phyloP scores from a whole-genome alignment of 2,113 vertebrate genomes.

The Rhea pennata region DNA sequence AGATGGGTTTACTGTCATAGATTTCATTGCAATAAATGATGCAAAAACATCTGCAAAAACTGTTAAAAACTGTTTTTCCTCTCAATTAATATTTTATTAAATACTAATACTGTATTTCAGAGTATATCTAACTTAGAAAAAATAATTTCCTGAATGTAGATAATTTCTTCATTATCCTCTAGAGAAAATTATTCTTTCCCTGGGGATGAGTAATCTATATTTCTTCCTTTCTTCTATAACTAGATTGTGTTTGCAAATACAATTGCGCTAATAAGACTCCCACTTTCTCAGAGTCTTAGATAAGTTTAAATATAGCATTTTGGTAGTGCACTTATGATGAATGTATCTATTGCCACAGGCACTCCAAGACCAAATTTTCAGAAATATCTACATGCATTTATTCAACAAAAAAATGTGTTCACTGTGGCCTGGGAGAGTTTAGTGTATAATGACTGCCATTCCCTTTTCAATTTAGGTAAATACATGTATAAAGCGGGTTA shows the following conservation, averaged over 20 bases:
- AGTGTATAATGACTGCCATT: background rate
- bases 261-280: slow-evolving; percentile 52
- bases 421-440: background rate
- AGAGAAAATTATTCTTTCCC: slow-evolving; percentile 25
- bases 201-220: slow-evolving; percentile 12
- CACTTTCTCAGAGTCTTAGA: slow-evolving; percentile 29
- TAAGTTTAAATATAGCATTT: slow-evolving; percentile 53
- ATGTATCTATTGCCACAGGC: slow-evolving; percentile 2
- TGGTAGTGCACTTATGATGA: background rate
- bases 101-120: background rate
- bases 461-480: slow-evolving; percentile 8
- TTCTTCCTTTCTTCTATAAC: slow-evolving; percentile 37
- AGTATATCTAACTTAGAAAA: slow-evolving; percentile 32
- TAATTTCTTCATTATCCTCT: slow-evolving; percentile 33
- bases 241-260: slow-evolving; percentile 57
- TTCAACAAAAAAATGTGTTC: background rate
- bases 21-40: slow-evolving; percentile 20
- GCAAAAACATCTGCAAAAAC: slow-evolving; percentile 17
- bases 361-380: slow-evolving; percentile 40
- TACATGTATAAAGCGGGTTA: background rate
- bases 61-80: background rate
- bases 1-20: slow-evolving; percentile 25
- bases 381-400: background rate
- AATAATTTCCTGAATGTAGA: slow-evolving; percentile 12
- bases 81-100: slow-evolving; percentile 39